Evolutionary conservation across 2,888 invertebrate species (phyloP), one percentile per base, ranked within the genome.

Genomic region (Rhaphigaster nebulosa): DNA sequence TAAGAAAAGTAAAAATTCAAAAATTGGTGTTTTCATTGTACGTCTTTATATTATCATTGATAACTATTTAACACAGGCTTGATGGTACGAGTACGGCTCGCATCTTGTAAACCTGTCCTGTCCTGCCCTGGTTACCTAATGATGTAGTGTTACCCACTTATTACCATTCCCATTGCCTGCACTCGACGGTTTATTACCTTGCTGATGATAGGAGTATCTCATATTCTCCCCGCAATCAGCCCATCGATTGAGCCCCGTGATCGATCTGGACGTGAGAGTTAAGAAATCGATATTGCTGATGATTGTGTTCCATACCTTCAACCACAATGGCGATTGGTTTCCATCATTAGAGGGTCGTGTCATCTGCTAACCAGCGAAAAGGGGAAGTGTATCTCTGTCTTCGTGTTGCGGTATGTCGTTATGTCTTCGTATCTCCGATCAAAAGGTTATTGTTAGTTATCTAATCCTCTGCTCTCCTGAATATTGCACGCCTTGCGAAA

Each of bases 401-500:
- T 20, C 18, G 18, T 70, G 20, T 34, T 34, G 70, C 70, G 70
- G 70, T 76, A 2, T 76, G 70, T 76, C 70, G 70, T 76, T 76
- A 76, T 76, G 70, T 20, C 34, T 76, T 76, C 29, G 34, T 76
- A 38, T n/a, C 65, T 29, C 12, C 65, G 13, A 65, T 76, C 34
- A 76, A 38, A 76, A 76, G 34, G 34, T 76, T 76, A 76, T 76
- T 76, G 20, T 38, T 76, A 6, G 38, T 76, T 76, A 76, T 38
- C 34, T 76, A 76, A 76, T 76, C 29, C 34, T 5, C 34, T 76
- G 38, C 20, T 76, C 34, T 34, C 70, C 15, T 76, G 20, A 76
- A 76, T 76, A 76, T 76, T 76, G 70, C 70, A 70, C 34, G 70
- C 70, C 34, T 70, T 70, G 70, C 20, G 34, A 76, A 76, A 76